A percentile compares a stretch with the other conserved stretches of the same genome.
Evolutionary conservation across 2,888 invertebrate genomes (phyloP).

Genomic region (Eumacrocentrus americanus): DNA sequence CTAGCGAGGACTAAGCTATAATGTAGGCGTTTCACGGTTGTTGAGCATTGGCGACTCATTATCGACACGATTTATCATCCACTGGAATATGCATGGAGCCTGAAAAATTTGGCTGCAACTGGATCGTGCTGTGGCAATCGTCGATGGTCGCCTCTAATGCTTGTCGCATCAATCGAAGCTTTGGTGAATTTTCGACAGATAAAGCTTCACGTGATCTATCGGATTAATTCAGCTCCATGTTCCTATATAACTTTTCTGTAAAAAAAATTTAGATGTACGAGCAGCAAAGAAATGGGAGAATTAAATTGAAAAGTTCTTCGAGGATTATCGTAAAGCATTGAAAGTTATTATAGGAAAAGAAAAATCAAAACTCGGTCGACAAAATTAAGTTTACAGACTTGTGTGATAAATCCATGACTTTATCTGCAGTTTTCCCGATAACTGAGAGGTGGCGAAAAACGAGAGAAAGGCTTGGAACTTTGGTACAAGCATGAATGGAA

Average conservation of each 20-base stretch:
- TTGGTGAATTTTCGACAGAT: constrained; percentile 13
- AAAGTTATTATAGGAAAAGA: not conserved
- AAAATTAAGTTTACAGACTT: constrained; percentile 12
- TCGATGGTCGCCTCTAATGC: constrained; percentile 7
- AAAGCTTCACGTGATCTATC: constrained; percentile 7
- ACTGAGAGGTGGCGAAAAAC: not conserved
- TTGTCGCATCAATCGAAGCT: constrained; percentile 21
- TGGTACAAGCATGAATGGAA: not conserved
- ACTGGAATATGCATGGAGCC: not conserved
- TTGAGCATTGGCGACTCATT: not conserved
- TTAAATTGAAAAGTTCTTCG: constrained; percentile 6
- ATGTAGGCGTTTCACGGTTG: not conserved
- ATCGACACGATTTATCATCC: constrained; percentile 11
- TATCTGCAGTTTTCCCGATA: constrained; percentile 11
- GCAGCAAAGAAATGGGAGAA: not conserved
- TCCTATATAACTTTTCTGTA: not conserved
- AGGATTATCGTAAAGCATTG: constrained; percentile 4
- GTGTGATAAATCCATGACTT: constrained; percentile 25
- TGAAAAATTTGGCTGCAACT: not conserved
- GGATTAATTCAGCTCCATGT: not conserved
- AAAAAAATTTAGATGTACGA: not conserved
- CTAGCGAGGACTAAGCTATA: too few species aligned
- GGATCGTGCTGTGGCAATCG: too few species aligned
- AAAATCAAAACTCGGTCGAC: not conserved
- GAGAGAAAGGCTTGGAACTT: constrained; percentile 5